Evolutionary conservation across 1,140 invertebrate species (phyloP).

Genomic region (Drosophila sp.): DNA sequence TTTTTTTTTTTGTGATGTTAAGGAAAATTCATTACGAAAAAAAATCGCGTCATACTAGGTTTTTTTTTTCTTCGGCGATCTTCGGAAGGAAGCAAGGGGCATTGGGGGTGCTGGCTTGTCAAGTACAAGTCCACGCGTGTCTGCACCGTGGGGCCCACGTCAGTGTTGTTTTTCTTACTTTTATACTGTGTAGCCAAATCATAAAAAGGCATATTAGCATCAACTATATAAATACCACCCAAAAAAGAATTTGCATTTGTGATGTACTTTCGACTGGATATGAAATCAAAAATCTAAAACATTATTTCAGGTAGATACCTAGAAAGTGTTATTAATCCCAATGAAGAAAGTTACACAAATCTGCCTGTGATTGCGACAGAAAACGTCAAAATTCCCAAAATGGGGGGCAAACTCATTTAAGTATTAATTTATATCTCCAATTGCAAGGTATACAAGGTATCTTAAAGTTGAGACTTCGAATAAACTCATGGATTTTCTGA

Average conservation of each 20-base stretch:
- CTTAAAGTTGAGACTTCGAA: not conserved
- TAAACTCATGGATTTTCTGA: not conserved
- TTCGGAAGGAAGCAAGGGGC: not conserved
- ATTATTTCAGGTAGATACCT: no score
- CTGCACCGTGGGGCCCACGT: constrained; percentile 1
- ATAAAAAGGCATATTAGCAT: not conserved
- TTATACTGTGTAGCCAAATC: not conserved
- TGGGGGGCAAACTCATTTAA: not conserved
- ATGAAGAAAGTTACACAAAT: no score
- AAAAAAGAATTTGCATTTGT: no score
- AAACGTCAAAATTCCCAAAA: no score
- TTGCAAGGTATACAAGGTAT: not conserved
- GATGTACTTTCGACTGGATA: no score
- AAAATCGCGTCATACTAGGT: constrained; percentile 44
- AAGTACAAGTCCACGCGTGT: constrained; percentile 1
- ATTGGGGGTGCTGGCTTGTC: not conserved
- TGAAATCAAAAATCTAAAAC: no score
- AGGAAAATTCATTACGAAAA: constrained; percentile 69
- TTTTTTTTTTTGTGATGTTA: not conserved
- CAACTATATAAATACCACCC: no score
- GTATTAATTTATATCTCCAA: no score
- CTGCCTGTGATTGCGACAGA: no score
- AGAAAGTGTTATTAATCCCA: no score
- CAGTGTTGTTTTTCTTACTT: not conserved
- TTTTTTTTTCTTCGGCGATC: constrained; percentile 17